Base-by-base conservation (phyloP, 64 coral and sea anemone genomes). In the Hydrozoanthus tunicans region DNA sequence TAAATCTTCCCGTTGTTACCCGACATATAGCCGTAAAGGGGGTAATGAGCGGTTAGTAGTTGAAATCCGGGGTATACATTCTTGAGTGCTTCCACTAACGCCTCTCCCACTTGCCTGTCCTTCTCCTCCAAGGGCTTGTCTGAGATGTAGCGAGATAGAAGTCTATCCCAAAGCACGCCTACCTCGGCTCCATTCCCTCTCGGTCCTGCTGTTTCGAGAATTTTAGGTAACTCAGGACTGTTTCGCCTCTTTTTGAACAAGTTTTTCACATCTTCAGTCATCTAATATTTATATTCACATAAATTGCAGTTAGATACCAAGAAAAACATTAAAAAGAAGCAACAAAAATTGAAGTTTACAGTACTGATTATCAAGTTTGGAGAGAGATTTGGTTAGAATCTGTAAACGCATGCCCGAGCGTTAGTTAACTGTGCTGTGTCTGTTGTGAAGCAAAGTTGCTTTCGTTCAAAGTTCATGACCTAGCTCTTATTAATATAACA, bases 21-120 rank as follows among this genome's bases (percentile, higher is more conserved):
- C 17, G 83, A 79, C 73, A 93, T 77, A 76, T 93, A 93, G 53
- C 82, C 83, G 57, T 88, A 86, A 1, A 93, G 63, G 6, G 58
- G 58, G 25, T 79, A 93, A 6, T 86, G 70, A 4, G 51, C 53
- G 5, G 83, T 53, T 3, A 93, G 15, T 10, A 79, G n/a, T 68
- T 86, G 53, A 6, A 86, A 56, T 3, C 83, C 83, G 9, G 83
- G 83, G 64, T 86, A 86, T 1, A 86, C 6, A 12, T 58, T 59
- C 54, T 69, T 58, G 7, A 86, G 83, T 9, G 83, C 67, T 54
- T 73, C 69, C 11, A 58, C 67, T 23, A 86, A 25, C 5, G 83
- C 67, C n/a, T 86, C 83, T 5, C 67, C 66, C 2, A 73, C 67
- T 7, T 73, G 68, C 7, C 83, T 56, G 10, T 86, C 83, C 9